These are phyloP conservation scores for Platycheirus rosarum DNA, from an alignment of 2,888 invertebrate genomes.

Conservation along the genomic window DNA sequence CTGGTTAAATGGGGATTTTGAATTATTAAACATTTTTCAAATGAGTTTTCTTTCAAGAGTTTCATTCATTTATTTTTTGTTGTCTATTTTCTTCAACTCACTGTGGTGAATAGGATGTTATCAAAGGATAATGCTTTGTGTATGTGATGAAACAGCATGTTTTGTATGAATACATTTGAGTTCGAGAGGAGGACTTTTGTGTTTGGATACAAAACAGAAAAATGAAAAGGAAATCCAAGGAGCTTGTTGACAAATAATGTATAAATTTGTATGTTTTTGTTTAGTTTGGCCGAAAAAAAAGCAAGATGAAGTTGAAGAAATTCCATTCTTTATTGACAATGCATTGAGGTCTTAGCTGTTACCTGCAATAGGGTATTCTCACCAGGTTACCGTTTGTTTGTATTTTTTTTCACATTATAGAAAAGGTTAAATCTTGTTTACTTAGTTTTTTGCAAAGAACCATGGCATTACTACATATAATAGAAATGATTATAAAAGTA, in stretches of 20 bases:
- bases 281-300: neutral
- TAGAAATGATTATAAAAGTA: too few species aligned
- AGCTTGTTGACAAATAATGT: conserved; percentile 56
- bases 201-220: conserved; percentile 13
- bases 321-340: conserved; percentile 1
- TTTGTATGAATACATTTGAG: conserved; percentile 32
- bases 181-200: conserved; percentile 37
- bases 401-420: too few species aligned
- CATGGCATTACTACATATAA: too few species aligned
- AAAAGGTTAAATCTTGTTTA: too few species aligned
- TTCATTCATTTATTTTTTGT: conserved; percentile 31
- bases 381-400: too few species aligned
- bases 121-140: conserved; percentile 41
- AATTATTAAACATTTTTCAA: conserved; percentile 62
- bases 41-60: conserved; percentile 63
- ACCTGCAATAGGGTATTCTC: too few species aligned
- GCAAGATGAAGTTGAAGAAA: neutral
- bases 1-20: conserved; percentile 42
- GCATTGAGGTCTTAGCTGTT: conserved; percentile 6
- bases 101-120: conserved; percentile 49
- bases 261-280: conserved; percentile 23
- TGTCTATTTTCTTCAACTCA: conserved; percentile 6
- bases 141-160: neutral
- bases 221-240: conserved; percentile 18
- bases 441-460: too few species aligned